Base-by-base conservation (phyloP, 2,888 invertebrate genomes). In the Phengaris arion region DNA sequence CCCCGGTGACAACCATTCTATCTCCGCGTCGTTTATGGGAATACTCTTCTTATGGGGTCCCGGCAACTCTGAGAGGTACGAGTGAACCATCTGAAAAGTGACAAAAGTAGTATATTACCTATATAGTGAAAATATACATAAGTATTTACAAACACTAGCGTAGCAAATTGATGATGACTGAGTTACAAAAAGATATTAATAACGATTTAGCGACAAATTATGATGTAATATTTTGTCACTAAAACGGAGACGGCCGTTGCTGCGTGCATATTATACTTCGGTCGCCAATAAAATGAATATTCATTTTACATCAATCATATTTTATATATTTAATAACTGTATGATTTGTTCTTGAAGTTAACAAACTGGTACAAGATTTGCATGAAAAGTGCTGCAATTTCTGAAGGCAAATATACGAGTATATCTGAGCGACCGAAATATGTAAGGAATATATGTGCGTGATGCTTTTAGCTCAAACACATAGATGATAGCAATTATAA, bases 11-110 rank as follows among this genome's bases (percentile, higher is more conserved):
- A 72, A 3, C 72, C 72, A 72, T 10, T 72, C 72, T 54, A 72
- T 72, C 13, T 35, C 13, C 13, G 52, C 52, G 13, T 22, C 51
- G 10, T 52, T 72, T 22, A 72, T 72, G 6, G 35, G 12, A 10
- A 52, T 52, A 54, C 51, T 52, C 13, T 8, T 52, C 54, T 72
- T 72, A 22, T 52, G 52, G 52, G 12, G 22, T n/a, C 35, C 51
- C 13, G 72, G 35, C 72, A 72, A 8, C 35, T 52, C 72, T 22
- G 72, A 72, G 54, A 72, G 72, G 54, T 22, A 72, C 72, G 52
- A 54, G 22, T 35, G 10, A 35, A 72, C 13, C 15, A 52, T 72
- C 72, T 72, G 72, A 12, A 72, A 35, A 68, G 2, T 15, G 64
- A 12, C 55, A 9, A 68, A 12, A 68, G 45, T 15, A n/a, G n/a